These are phyloP conservation scores for Deilephila porcellus DNA, from an alignment of 2,888 invertebrate genomes.

Conservation along the genomic window DNA sequence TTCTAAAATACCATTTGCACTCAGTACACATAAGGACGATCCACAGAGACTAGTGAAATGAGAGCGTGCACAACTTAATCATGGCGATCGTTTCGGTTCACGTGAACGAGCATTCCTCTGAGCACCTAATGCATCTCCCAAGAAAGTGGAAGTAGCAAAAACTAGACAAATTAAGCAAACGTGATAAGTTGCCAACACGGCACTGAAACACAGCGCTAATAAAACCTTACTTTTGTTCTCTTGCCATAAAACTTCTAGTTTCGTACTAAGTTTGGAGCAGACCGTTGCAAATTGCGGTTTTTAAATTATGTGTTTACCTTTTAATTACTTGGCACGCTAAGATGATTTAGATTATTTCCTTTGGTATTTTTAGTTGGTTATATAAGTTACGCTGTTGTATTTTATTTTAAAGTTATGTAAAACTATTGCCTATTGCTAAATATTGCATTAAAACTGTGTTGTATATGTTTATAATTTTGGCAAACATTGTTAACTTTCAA, in stretches of 20 bases:
- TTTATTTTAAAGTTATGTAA: no score
- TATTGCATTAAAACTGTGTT: no score
- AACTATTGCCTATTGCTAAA: no score
- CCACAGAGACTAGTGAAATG: neutral
- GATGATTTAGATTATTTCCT: neutral
- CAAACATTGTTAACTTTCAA: no score
- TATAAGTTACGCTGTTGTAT: neutral
- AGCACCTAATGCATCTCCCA: constrained; percentile 23
- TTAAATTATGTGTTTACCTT: neutral
- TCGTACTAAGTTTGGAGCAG: neutral
- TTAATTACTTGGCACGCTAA: neutral
- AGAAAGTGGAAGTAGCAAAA: constrained; percentile 38
- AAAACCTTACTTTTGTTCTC: constrained; percentile 34
- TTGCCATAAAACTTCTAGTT: constrained; percentile 12
- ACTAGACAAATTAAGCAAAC: constrained; percentile 53
- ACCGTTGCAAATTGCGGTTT: neutral
- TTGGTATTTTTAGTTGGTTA: neutral
- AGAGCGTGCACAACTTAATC: constrained; percentile 6
- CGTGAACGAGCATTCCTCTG: constrained; percentile 18
- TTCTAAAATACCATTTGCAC: neutral
- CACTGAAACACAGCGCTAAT: constrained; percentile 34
- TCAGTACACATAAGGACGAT: neutral
- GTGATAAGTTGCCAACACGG: constrained; percentile 51
- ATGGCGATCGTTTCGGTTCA: constrained; percentile 20
- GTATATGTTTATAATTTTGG: no score